These are phyloP conservation scores for Proteles cristata DNA, from an alignment of 2,113 vertebrate genomes.

Conservation along the genomic window DNA sequence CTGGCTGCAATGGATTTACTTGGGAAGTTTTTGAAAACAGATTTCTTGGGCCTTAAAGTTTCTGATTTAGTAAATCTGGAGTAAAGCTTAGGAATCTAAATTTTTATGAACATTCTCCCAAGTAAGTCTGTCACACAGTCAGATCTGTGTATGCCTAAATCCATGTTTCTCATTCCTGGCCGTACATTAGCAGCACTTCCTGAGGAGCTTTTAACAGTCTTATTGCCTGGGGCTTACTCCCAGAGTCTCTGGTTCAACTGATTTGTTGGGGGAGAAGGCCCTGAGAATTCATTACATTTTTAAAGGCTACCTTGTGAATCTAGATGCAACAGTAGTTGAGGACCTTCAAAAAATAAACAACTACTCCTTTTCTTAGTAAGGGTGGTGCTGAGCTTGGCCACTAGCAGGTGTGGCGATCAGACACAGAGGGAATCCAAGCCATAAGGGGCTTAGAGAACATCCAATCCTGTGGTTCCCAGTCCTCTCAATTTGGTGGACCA, in stretches of 20 bases:
- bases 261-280: not conserved
- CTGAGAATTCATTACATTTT: not conserved
- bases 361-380: not conserved
- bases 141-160: not conserved
- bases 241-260: not conserved
- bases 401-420: not conserved
- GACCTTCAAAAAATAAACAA: not conserved
- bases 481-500: not conserved
- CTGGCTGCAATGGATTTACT: not conserved
- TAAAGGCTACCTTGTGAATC: not conserved
- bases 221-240: not conserved
- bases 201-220: not conserved
- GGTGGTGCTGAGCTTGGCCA: not conserved
- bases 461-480: not conserved
- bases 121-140: not conserved
- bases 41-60: not conserved
- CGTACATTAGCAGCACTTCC: not conserved
- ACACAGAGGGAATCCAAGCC: not conserved
- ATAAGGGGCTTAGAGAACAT: not conserved
- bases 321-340: not conserved
- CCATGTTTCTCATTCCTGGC: not conserved
- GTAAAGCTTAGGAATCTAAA: not conserved
- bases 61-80: not conserved
- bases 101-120: not conserved
- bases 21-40: slow-evolving; percentile 38